These are phyloP conservation scores for Paraplagusia blochii DNA, from an alignment of 2,113 vertebrate genomes.

Conservation along the genomic window DNA sequence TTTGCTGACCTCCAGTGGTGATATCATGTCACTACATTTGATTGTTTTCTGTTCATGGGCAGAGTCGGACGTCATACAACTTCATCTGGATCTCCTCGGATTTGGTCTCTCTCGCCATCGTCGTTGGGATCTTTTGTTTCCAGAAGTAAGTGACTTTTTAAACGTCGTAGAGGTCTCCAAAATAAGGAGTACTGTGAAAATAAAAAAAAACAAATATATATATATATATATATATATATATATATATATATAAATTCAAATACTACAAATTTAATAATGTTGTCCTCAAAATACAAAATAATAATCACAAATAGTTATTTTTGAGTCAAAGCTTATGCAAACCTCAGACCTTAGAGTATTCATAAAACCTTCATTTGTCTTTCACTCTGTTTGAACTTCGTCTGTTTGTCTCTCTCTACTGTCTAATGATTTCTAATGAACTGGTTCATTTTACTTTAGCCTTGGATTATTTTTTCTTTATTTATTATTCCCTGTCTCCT, in stretches of 20 bases:
- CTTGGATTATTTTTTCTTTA: not conserved
- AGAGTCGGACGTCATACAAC: conserved; percentile 87
- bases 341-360: too few relatives aligned
- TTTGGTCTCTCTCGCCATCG: conserved; percentile 84
- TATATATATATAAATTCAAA: too few relatives aligned
- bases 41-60: conserved; percentile 45
- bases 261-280: too few relatives aligned
- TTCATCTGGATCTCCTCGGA: conserved; percentile 92
- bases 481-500: conserved; percentile 18
- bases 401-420: not conserved
- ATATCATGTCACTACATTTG: conserved; percentile 7
- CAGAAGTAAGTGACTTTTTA: conserved; percentile 89
- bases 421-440: conserved; percentile 35
- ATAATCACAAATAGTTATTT: too few relatives aligned
- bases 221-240: too few relatives aligned
- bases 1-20: conserved; percentile 42
- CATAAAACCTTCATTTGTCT: not conserved
- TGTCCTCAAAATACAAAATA: too few relatives aligned
- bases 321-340: too few relatives aligned
- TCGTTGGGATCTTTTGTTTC: conserved; percentile 88
- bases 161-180: too few relatives aligned
- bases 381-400: not conserved
- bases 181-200: too few relatives aligned
- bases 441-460: conserved; percentile 21
- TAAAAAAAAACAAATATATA: too few relatives aligned